Percentiles rank a stretch among this genome's conserved stretches.
Conservation (phyloP, 1,140 invertebrate genomes). For the Drosophila ananassae region DNA sequence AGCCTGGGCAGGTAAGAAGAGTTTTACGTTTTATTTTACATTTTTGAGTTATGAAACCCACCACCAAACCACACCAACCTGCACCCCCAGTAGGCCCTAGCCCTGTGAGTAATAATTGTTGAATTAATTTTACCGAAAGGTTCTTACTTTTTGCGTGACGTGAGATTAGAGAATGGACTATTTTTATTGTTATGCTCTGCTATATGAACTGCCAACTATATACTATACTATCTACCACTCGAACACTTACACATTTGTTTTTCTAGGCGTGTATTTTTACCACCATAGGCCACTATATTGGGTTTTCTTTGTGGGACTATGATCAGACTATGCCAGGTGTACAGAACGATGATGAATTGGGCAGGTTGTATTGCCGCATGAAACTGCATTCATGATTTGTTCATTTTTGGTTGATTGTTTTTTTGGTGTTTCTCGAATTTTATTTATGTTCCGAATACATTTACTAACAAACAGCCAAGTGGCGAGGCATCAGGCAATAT, state of each 20-base stretch:
- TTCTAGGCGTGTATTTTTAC: slow-evolving; percentile 90
- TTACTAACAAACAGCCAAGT: slow-evolving; percentile 37
- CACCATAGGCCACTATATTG: slow-evolving; percentile 88
- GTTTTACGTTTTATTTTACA: slow-evolving; percentile 1
- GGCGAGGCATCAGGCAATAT: slow-evolving; percentile 14
- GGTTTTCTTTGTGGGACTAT: slow-evolving; percentile 92
- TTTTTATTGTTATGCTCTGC: slow-evolving; percentile 13
- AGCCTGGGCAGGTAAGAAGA: slow-evolving; percentile 90
- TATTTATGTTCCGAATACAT: slow-evolving; percentile 23
- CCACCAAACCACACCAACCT: neutral
- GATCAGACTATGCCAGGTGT: slow-evolving; percentile 91
- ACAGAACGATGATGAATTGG: slow-evolving; percentile 91
- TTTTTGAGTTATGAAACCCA: slow-evolving; percentile 9
- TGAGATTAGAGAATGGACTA: neutral
- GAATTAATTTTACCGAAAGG: slow-evolving; percentile 18
- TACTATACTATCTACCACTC: slow-evolving; percentile 16
- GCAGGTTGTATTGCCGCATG: slow-evolving; percentile 86
- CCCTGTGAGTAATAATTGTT: slow-evolving; percentile 37
- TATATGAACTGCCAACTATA: slow-evolving; percentile 14
- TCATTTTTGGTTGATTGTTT: slow-evolving; percentile 4
- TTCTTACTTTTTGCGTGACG: slow-evolving; percentile 21
- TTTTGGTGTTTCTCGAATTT: neutral
- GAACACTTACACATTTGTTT: slow-evolving; percentile 59
- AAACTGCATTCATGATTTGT: slow-evolving; percentile 37
- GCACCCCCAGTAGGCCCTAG: slow-evolving; percentile 11